phyloP scores from a whole-genome alignment of 2,797 vertebrate species.

The Muscicapa comitata region DNA sequence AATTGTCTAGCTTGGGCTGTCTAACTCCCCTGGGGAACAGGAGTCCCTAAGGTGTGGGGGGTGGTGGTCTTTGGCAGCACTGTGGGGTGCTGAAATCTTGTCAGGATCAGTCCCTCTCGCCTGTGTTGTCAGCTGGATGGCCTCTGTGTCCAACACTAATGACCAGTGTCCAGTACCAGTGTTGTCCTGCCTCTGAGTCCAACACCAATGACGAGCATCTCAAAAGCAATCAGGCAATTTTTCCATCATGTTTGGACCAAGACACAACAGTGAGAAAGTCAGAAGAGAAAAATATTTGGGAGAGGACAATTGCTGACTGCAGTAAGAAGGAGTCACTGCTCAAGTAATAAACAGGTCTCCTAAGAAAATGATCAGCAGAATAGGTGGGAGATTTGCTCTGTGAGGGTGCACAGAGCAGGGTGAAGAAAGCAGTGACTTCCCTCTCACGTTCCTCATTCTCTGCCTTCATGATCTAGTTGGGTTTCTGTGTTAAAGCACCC shows the following conservation, averaged over 20 bases:
- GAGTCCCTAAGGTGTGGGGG: not conserved
- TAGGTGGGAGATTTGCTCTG: not conserved
- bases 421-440: not conserved
- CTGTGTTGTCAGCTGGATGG: not conserved
- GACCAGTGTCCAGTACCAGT: fast-evolving
- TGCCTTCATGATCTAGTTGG: not conserved
- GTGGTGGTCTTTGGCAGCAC: not conserved
- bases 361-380: not conserved
- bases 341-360: not conserved
- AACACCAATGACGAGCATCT: fast-evolving
- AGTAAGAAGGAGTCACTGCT: not conserved
- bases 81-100: not conserved
- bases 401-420: not conserved
- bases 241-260: fast-evolving
- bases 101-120: not conserved
- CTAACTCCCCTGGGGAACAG: not conserved
- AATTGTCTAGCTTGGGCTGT: not conserved
- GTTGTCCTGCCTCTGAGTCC: not conserved
- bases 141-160: fast-evolving
- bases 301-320: not conserved
- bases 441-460: fast-evolving
- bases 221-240: not conserved
- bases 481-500: not conserved
- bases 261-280: not conserved
- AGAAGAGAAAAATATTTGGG: not conserved